Conservation (phyloP, 2,888 invertebrate species). For the Nemurella pictetii region DNA sequence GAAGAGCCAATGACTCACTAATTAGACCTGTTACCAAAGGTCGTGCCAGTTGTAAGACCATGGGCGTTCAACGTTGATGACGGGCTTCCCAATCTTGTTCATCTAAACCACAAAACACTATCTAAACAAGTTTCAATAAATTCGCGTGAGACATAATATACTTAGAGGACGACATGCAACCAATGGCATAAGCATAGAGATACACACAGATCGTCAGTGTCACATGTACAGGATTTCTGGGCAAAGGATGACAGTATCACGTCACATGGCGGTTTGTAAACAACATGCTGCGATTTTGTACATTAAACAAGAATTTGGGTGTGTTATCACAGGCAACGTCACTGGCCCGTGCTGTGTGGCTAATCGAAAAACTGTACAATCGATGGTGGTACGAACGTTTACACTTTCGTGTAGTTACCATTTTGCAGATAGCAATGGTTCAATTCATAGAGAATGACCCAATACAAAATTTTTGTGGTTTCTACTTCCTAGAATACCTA, state of each 20-base stretch:
- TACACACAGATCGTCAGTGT: no score
- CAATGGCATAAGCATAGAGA: no score
- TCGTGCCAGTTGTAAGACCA: no score
- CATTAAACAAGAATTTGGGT: neutral
- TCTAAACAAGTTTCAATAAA: no score
- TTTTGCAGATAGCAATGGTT: neutral
- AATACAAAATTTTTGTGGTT: no score
- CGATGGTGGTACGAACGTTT: neutral
- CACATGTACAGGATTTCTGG: no score
- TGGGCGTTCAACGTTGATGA: no score
- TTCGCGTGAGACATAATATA: no score
- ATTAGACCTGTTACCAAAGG: neutral
- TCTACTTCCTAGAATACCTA: no score
- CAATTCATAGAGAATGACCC: neutral
- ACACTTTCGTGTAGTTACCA: neutral
- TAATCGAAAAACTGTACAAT: neutral
- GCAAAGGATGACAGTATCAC: no score
- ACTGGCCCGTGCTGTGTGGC: neutral
- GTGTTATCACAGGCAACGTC: neutral
- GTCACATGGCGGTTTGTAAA: no score
- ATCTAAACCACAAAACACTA: no score
- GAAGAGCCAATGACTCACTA: neutral
- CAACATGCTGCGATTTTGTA: neutral
- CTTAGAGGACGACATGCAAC: neutral
- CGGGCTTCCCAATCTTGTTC: neutral